phyloP scores from a whole-genome alignment of 2,888 invertebrate genomes.

The Caenorhabditis sp. region DNA sequence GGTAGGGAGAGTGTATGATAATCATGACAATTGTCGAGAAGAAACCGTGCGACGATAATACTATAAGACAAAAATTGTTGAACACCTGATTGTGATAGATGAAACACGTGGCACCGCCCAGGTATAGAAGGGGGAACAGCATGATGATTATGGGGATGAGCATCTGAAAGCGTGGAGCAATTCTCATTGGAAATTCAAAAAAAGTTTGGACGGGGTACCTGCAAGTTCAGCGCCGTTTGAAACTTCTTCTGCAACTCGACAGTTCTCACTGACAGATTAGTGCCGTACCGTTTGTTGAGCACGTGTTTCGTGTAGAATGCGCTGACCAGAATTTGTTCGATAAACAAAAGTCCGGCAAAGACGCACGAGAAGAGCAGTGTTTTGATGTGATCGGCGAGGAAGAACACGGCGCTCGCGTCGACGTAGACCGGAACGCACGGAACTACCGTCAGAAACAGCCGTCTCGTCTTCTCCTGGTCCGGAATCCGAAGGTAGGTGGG shows the following conservation, averaged over 20 bases:
- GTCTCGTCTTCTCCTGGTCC: not conserved
- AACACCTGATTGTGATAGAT: not conserved
- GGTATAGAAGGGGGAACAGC: not conserved
- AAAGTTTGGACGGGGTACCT: too few species aligned
- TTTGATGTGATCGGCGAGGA: too few species aligned
- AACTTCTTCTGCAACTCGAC: not conserved
- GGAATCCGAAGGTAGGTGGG: not conserved
- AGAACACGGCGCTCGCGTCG: not conserved
- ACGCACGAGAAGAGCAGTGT: too few species aligned
- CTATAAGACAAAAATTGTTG: conserved; percentile 1
- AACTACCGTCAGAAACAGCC: not conserved
- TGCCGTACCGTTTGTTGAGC: too few species aligned
- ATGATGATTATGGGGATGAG: not conserved
- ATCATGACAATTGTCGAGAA: conserved; percentile 9
- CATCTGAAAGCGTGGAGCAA: too few species aligned
- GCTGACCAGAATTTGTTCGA: too few species aligned
- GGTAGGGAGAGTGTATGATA: conserved; percentile 3
- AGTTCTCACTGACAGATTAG: not conserved
- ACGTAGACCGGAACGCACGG: not conserved
- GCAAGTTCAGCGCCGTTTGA: not conserved
- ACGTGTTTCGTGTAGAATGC: too few species aligned
- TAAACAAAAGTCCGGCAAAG: too few species aligned
- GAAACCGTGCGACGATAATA: not conserved
- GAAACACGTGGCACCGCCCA: not conserved
- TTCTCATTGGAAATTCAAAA: too few species aligned